phyloP scores from a whole-genome alignment of 2,888 invertebrate species.

The Hypsopygia costalis region DNA sequence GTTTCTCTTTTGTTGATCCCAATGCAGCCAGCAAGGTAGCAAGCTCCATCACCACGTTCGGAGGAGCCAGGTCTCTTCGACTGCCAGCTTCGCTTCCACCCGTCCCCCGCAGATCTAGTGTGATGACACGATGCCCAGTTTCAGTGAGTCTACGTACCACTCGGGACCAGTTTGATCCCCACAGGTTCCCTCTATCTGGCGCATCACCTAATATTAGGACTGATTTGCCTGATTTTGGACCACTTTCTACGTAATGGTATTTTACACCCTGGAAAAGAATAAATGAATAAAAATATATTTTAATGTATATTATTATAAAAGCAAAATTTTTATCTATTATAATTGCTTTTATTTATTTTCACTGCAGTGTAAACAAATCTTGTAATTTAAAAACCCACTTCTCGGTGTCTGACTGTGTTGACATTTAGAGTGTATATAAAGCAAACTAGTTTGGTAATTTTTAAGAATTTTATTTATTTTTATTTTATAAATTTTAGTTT shows the following conservation, averaged over 20 bases:
- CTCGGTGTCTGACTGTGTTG: no score
- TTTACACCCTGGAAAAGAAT: conserved; percentile 58
- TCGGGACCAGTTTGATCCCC: conserved; percentile 57
- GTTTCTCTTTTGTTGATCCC: conserved; percentile 50
- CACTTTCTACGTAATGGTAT: conserved; percentile 72
- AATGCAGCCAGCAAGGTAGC: conserved; percentile 50
- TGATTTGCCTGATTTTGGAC: conserved; percentile 51
- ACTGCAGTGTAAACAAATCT: no score
- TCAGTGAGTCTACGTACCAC: conserved; percentile 51
- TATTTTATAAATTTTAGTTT: no score
- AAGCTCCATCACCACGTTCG: conserved; percentile 59
- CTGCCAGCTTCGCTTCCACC: conserved; percentile 65
- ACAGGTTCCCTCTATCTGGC: conserved; percentile 54
- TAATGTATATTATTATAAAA: no score
- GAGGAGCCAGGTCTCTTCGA: conserved; percentile 55
- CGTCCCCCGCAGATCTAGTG: conserved; percentile 65
- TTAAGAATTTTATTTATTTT: no score
- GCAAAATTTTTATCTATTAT: no score
- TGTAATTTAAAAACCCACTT: no score
- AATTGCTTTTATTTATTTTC: no score
- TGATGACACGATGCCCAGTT: conserved; percentile 54
- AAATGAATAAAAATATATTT: no score
- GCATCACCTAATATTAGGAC: conserved; percentile 66
- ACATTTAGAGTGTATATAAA: no score
- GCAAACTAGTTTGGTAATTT: no score